These are phyloP conservation scores for Ferdinandea cuprea DNA, from an alignment of 2,888 invertebrate species.

Conservation along the genomic window DNA sequence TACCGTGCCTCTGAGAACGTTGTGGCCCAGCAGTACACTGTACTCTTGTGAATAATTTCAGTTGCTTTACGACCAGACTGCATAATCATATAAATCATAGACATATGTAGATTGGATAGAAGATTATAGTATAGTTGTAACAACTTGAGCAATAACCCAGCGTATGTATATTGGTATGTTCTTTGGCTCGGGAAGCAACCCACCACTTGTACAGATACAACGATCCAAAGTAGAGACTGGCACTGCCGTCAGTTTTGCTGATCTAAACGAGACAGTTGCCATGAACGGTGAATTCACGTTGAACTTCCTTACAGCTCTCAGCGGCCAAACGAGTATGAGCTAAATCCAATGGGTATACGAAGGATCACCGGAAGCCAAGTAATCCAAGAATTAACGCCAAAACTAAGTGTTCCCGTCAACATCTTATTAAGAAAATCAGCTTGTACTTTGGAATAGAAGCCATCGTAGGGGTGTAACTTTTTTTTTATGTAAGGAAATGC, in stretches of 20 bases:
- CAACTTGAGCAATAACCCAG: slow-evolving; percentile 95
- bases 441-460: too few species aligned
- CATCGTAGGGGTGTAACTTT: too few species aligned
- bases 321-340: slow-evolving; percentile 94
- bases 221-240: slow-evolving; percentile 95
- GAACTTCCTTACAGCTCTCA: slow-evolving; percentile 93
- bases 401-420: slow-evolving; percentile 95
- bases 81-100: slow-evolving; percentile 99
- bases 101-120: slow-evolving; percentile 98
- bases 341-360: slow-evolving; percentile 97
- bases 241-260: slow-evolving; percentile 92
- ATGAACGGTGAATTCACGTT: slow-evolving; percentile 94
- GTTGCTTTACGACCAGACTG: slow-evolving; percentile 94
- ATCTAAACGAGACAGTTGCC: slow-evolving; percentile 94
- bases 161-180: slow-evolving; percentile 95
- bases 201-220: slow-evolving; percentile 97
- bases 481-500: too few species aligned
- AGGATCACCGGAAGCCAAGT: slow-evolving; percentile 97
- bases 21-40: slow-evolving; percentile 95
- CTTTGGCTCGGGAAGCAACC: slow-evolving; percentile 96
- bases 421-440: slow-evolving; percentile 91
- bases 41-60: slow-evolving; percentile 94
- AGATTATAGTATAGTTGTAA: slow-evolving; percentile 96
- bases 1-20: slow-evolving; percentile 96
- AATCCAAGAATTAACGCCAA: slow-evolving; percentile 93